Evolutionary conservation across 2,113 vertebrate genomes (phyloP).

Genomic region (Rhinoptilus africanus): DNA sequence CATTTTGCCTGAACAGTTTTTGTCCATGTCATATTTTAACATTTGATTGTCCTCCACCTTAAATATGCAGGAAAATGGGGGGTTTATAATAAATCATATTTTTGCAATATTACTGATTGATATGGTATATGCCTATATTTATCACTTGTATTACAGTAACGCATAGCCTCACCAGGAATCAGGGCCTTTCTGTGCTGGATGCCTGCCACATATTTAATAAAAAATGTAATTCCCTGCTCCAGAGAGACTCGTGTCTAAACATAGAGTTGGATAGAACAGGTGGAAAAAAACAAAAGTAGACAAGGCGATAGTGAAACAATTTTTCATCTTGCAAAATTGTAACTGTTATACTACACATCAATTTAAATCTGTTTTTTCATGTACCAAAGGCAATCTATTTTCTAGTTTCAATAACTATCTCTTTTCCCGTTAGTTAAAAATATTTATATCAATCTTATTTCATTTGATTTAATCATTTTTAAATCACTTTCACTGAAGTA

Average conservation of each 20-base stretch:
- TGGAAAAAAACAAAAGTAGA: conserved; percentile 12
- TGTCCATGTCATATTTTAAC: not conserved
- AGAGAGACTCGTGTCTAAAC: conserved; percentile 28
- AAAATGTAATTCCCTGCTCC: conserved; percentile 4
- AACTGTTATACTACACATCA: conserved; percentile 13
- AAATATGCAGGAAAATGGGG: not conserved
- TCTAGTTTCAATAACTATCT: conserved; percentile 6
- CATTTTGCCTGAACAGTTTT: not conserved
- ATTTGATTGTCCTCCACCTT: not conserved
- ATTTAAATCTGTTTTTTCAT: conserved; percentile 41
- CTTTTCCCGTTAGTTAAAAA: not conserved
- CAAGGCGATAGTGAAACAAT: conserved; percentile 23
- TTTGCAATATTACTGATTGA: not conserved
- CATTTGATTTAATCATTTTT: conserved; percentile 32
- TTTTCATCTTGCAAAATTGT: conserved; percentile 50
- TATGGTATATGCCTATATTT: not conserved
- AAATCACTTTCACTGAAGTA: conserved; percentile 32
- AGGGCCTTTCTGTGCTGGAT: not conserved
- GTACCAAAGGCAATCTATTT: conserved; percentile 23
- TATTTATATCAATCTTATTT: conserved; percentile 27
- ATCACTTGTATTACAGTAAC: not conserved
- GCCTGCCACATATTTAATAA: conserved; percentile 29
- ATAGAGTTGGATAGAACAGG: not conserved
- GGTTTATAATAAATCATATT: not conserved
- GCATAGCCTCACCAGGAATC: not conserved